phyloP scores from a whole-genome alignment of 2,888 invertebrate species.

The Punctoribates punctum region DNA sequence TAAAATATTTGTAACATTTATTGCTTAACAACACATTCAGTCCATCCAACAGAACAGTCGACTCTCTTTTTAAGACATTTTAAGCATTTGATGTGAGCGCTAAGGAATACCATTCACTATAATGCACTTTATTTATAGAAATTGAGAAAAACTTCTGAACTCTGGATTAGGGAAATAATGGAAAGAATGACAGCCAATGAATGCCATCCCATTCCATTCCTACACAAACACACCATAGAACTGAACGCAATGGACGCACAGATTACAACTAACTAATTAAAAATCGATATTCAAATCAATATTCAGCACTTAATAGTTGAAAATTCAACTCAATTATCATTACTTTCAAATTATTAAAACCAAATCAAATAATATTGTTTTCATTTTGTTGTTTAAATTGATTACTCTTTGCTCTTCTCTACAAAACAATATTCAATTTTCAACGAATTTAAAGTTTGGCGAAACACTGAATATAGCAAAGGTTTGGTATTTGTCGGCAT shows the following conservation, averaged over 20 bases:
- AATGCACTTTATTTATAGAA: constrained; percentile 1
- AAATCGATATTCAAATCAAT: too few species aligned
- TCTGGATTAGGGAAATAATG: not conserved
- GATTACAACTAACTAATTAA: too few species aligned
- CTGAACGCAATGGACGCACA: not conserved
- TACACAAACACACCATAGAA: not conserved
- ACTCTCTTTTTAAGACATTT: constrained; percentile 17
- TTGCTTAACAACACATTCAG: not conserved
- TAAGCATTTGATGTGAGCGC: not conserved
- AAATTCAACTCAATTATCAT: too few species aligned
- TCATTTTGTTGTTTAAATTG: too few species aligned
- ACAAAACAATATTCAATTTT: too few species aligned
- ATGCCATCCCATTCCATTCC: not conserved
- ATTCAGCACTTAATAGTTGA: too few species aligned
- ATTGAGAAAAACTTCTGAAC: constrained; percentile 1
- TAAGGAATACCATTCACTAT: not conserved
- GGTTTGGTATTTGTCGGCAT: too few species aligned
- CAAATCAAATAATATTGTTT: too few species aligned
- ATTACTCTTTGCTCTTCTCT: too few species aligned
- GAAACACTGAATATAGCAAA: too few species aligned
- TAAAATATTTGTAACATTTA: constrained; percentile 8
- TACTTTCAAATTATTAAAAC: too few species aligned
- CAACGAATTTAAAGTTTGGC: too few species aligned
- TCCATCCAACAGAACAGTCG: constrained; percentile 10
- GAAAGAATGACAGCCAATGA: not conserved